A percentile compares a stretch with the other conserved stretches of the same genome.
phyloP scores from a whole-genome alignment of 2,888 invertebrate species.

The Lasioglossum malachurum region DNA sequence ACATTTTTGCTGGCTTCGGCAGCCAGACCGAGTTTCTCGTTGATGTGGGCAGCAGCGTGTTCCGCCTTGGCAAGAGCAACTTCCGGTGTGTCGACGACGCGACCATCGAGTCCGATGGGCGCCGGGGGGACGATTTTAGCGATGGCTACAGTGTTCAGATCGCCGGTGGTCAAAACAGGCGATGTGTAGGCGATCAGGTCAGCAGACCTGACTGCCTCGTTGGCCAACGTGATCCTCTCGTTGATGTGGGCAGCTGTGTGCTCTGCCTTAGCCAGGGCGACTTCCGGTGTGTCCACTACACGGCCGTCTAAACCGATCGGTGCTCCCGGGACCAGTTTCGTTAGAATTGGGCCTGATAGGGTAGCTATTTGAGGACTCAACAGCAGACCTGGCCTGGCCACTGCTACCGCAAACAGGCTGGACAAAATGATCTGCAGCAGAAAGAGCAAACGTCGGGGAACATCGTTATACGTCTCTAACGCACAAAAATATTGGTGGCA shows the following conservation, averaged over 20 bases:
- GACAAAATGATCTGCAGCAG: slow-evolving; percentile 66
- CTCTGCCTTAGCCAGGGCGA: slow-evolving; percentile 79
- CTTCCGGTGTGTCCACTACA: slow-evolving; percentile 82
- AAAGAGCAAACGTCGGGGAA: background rate
- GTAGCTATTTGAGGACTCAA: slow-evolving; percentile 29
- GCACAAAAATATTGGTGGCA: background rate
- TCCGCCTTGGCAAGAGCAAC: slow-evolving; percentile 80
- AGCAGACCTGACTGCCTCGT: slow-evolving; percentile 66
- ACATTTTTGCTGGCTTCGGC: slow-evolving; percentile 62
- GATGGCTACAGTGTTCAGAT: slow-evolving; percentile 6
- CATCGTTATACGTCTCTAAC: too few relatives aligned
- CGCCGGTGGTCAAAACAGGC: slow-evolving; percentile 19
- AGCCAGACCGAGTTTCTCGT: slow-evolving; percentile 73
- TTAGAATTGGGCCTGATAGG: slow-evolving; percentile 52
- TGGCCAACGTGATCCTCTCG: slow-evolving; percentile 72
- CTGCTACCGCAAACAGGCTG: slow-evolving; percentile 69
- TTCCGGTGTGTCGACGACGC: slow-evolving; percentile 82
- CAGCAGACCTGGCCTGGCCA: slow-evolving; percentile 65
- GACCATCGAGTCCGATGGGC: slow-evolving; percentile 80
- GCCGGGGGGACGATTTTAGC: slow-evolving; percentile 69
- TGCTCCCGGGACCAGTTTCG: slow-evolving; percentile 71
- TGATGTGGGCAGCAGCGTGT: slow-evolving; percentile 80
- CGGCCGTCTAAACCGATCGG: slow-evolving; percentile 81
- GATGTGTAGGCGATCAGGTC: slow-evolving; percentile 40
- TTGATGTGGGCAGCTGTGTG: slow-evolving; percentile 81